phyloP scores from a whole-genome alignment of 2,113 vertebrate genomes.

The Scalopus aquaticus region DNA sequence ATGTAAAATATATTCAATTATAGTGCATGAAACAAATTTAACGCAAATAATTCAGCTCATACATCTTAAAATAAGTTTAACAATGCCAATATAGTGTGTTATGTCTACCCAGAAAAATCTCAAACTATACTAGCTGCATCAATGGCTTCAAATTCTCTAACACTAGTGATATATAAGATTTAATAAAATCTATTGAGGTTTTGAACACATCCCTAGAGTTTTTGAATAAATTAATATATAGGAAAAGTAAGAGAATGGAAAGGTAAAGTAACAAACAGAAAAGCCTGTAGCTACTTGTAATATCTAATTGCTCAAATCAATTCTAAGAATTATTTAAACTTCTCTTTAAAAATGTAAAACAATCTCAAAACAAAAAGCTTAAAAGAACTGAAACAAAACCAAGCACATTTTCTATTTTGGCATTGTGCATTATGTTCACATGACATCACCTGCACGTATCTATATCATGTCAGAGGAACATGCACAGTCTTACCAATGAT shows the following conservation, averaged over 20 bases:
- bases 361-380: neutral
- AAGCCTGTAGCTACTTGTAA: conserved; percentile 62
- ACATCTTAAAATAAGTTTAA: neutral
- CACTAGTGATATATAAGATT: neutral
- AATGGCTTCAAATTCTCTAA: neutral
- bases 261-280: conserved; percentile 65
- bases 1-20: conserved; percentile 7
- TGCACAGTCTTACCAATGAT: neutral
- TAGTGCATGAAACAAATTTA: conserved; percentile 10
- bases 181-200: neutral
- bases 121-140: neutral
- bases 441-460: neutral
- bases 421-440: conserved; percentile 60
- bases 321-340: conserved; percentile 57
- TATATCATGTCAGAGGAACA: conserved; percentile 50
- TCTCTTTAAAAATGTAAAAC: conserved; percentile 52
- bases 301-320: conserved; percentile 23
- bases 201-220: neutral
- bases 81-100: neutral
- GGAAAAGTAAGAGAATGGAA: neutral
- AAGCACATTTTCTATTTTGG: conserved; percentile 72
- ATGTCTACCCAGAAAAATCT: neutral
- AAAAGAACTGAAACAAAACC: conserved; percentile 57
- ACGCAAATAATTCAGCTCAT: neutral
- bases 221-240: neutral